These are phyloP conservation scores for Hyphantria cunea DNA, from an alignment of 1,140 invertebrate species.

Conservation along the genomic window DNA sequence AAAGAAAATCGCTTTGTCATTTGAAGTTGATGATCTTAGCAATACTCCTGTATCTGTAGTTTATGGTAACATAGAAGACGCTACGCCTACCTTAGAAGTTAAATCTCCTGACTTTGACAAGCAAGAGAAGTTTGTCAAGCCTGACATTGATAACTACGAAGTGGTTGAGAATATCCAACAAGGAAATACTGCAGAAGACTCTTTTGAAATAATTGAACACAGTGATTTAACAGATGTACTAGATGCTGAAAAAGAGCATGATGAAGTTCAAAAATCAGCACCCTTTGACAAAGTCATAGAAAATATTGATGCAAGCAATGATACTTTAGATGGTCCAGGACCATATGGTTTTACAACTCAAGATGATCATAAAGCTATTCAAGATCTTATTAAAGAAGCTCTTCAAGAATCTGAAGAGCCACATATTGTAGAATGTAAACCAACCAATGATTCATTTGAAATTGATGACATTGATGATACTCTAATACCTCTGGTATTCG, in stretches of 20 bases:
- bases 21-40: conserved; percentile 43
- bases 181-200: conserved; percentile 16
- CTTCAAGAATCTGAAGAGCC: conserved; percentile 12
- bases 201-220: conserved; percentile 34
- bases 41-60: conserved; percentile 38
- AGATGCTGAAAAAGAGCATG: background rate
- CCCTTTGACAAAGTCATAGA: background rate
- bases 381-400: conserved; percentile 23
- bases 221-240: conserved; percentile 11
- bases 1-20: conserved; percentile 33
- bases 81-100: conserved; percentile 24
- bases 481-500: conserved; percentile 46
- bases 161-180: conserved; percentile 2
- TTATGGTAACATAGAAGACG: conserved; percentile 33
- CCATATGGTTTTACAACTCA: conserved; percentile 5
- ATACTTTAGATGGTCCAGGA: background rate
- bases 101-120: conserved; percentile 5
- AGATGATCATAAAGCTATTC: conserved; percentile 6
- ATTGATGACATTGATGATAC: conserved; percentile 32
- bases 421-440: conserved; percentile 1
- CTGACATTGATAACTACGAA: background rate
- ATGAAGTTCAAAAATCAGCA: background rate
- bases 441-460: conserved; percentile 15
- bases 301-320: background rate
- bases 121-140: background rate